Evolutionary conservation across 2,888 invertebrate genomes (phyloP).

Genomic region (Tuta absoluta): DNA sequence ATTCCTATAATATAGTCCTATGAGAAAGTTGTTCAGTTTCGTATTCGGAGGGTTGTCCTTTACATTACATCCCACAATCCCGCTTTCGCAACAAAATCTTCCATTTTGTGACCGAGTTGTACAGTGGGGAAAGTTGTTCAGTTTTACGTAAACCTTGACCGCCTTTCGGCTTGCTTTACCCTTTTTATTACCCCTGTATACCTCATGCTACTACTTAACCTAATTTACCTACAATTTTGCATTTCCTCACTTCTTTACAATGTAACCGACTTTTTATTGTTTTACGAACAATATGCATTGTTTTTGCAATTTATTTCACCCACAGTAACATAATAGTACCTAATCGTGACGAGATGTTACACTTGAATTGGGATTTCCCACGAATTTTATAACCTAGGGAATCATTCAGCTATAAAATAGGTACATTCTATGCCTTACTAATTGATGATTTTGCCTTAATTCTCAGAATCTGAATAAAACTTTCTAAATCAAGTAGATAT

Average conservation of each 20-base stretch:
- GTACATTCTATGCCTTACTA: neutral
- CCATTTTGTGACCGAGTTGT: no score
- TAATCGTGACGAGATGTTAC: conserved; percentile 13
- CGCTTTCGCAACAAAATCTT: no score
- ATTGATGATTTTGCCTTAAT: neutral
- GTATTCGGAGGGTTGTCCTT: no score
- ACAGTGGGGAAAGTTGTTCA: no score
- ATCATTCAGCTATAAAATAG: neutral
- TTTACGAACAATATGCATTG: conserved; percentile 16
- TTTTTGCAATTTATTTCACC: conserved; percentile 21
- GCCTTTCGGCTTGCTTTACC: no score
- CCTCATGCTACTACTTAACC: neutral
- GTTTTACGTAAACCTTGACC: no score
- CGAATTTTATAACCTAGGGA: conserved; percentile 14
- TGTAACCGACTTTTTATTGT: neutral
- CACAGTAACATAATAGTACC: neutral
- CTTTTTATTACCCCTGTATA: no score
- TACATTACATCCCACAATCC: no score
- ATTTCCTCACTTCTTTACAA: conserved; percentile 16
- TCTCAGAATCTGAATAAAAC: neutral
- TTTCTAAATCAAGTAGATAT: no score
- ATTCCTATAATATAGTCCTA: no score
- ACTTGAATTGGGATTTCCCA: neutral
- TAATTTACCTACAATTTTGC: neutral
- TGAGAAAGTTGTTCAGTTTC: no score